phyloP scores from a whole-genome alignment of 1,140 invertebrate species.

The Drosophila nikananu region DNA sequence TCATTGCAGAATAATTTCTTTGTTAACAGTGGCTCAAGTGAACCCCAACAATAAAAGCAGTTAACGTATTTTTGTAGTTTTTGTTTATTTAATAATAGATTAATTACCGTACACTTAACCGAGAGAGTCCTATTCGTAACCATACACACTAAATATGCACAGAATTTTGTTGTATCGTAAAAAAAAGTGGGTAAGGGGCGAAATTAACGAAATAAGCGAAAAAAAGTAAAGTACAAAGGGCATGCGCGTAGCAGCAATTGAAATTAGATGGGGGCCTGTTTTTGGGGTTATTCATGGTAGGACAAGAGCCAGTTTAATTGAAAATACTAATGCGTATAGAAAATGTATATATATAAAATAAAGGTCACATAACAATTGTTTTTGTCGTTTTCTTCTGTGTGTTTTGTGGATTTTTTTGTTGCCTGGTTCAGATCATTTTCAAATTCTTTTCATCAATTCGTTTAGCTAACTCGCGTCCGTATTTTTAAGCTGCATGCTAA shows the following conservation, averaged over 20 bases:
- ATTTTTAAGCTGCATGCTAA: constrained; percentile 74
- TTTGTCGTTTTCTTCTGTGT: constrained; percentile 53
- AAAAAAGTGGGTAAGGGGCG: constrained; percentile 22
- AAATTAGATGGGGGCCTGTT: constrained; percentile 18
- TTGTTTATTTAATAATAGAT: constrained; percentile 83
- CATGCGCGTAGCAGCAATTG: constrained; percentile 28
- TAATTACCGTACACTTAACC: constrained; percentile 82
- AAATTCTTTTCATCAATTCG: constrained; percentile 66
- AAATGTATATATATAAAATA: constrained; percentile 76
- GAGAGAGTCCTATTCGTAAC: constrained; percentile 80
- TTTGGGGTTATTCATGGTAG: constrained; percentile 43
- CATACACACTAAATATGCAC: constrained; percentile 83
- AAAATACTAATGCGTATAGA: constrained; percentile 79
- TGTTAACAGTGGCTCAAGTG: neutral
- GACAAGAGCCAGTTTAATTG: constrained; percentile 66
- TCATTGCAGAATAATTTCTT: neutral
- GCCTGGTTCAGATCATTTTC: constrained; percentile 57
- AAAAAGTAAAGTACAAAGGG: constrained; percentile 41
- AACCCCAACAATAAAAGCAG: neutral
- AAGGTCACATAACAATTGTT: constrained; percentile 75
- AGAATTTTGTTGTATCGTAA: constrained; percentile 70
- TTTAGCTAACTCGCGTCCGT: constrained; percentile 70
- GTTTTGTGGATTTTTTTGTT: constrained; percentile 45
- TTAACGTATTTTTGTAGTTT: constrained; percentile 55
- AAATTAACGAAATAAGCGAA: constrained; percentile 41